Evolutionary conservation across 2,888 invertebrate genomes (phyloP).

Genomic region (Lasioglossum leucozonium): DNA sequence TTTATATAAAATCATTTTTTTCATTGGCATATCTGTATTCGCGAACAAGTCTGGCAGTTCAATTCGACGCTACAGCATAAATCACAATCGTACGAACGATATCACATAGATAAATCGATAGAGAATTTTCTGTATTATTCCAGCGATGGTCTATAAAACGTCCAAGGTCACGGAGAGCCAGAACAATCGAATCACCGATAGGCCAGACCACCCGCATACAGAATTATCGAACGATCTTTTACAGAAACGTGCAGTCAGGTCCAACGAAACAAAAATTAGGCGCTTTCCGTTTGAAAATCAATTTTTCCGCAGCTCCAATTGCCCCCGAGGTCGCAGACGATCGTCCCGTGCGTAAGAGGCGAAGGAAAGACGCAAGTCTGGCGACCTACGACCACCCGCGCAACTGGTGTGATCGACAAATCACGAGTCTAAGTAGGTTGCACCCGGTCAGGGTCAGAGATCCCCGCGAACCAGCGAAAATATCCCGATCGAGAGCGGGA

Average conservation of each 20-base stretch:
- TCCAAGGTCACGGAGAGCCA: neutral
- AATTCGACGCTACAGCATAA: too few relatives aligned
- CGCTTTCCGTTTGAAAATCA: neutral
- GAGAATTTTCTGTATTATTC: neutral
- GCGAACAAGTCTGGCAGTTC: too few relatives aligned
- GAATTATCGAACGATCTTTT: neutral
- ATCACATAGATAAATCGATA: neutral
- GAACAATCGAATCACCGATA: neutral
- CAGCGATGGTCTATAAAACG: neutral
- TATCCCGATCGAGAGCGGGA: slow-evolving; percentile 22
- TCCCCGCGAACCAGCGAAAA: slow-evolving; percentile 64
- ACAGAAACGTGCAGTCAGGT: too few relatives aligned
- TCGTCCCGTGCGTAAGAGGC: neutral
- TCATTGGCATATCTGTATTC: too few relatives aligned
- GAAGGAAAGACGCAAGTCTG: slow-evolving; percentile 10
- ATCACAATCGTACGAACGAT: too few relatives aligned
- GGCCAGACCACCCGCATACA: neutral
- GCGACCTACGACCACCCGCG: slow-evolving; percentile 36
- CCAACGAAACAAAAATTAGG: neutral
- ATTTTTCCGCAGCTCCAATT: neutral
- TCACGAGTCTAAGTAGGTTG: slow-evolving; percentile 73
- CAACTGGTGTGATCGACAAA: slow-evolving; percentile 65
- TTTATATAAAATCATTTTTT: neutral
- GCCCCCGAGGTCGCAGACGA: neutral
- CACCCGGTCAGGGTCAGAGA: slow-evolving; percentile 74